Conservation (phyloP, 2,888 invertebrate genomes). For the Heliconius sara region DNA sequence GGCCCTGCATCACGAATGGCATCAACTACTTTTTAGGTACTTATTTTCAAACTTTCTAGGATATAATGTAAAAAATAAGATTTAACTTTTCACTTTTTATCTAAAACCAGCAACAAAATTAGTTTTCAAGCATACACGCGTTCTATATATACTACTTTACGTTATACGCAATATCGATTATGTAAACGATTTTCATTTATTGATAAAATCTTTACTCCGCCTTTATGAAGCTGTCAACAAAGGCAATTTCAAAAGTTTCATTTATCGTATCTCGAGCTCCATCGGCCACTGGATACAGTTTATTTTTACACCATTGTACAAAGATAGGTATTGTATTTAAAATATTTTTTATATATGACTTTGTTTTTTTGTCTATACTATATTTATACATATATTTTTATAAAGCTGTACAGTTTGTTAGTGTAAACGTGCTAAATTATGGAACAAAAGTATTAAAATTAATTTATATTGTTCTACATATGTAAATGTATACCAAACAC, state of each 20-base stretch:
- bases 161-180: constrained; percentile 32
- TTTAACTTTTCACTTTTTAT: neutral
- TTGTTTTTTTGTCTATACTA: too few relatives aligned
- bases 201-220: constrained; percentile 41
- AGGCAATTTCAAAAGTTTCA: constrained; percentile 44
- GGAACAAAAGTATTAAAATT: too few relatives aligned
- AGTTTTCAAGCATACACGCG: neutral
- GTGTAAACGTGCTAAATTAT: too few relatives aligned
- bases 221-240: constrained; percentile 45
- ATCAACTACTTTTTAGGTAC: too few relatives aligned
- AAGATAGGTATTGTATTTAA: neutral
- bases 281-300: constrained; percentile 30
- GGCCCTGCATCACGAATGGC: too few relatives aligned
- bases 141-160: neutral
- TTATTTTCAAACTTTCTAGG: too few relatives aligned
- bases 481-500: too few relatives aligned
- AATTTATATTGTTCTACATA: too few relatives aligned
- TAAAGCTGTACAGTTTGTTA: too few relatives aligned
- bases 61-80: too few relatives aligned
- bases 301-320: constrained; percentile 1
- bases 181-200: constrained; percentile 36
- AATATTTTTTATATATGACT: neutral
- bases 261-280: constrained; percentile 36
- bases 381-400: too few relatives aligned
- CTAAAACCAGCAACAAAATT: neutral